These are phyloP conservation scores for Stenodera caucasica DNA, from an alignment of 2,888 invertebrate species.

Conservation along the genomic window DNA sequence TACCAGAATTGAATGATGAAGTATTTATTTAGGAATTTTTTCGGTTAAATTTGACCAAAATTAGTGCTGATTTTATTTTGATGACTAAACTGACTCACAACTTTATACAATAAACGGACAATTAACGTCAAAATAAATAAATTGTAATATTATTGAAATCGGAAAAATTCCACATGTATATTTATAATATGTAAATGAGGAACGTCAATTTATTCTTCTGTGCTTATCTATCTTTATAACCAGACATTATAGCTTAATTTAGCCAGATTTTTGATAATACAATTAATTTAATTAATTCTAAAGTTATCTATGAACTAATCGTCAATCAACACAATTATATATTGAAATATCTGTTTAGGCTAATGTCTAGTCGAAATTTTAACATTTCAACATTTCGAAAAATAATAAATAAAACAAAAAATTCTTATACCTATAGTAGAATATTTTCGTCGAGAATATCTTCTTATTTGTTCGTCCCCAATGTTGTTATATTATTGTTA, in stretches of 20 bases:
- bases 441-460: neutral
- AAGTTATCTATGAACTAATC: neutral
- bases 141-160: constrained; percentile 20
- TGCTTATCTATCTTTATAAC: neutral
- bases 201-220: constrained; percentile 16
- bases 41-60: neutral
- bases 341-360: too few species aligned
- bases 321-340: neutral
- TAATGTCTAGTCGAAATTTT: too few species aligned
- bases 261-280: constrained; percentile 10
- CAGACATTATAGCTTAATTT: constrained; percentile 14
- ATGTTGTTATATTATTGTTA: constrained; percentile 10
- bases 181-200: constrained; percentile 25
- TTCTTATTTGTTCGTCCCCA: constrained; percentile 4
- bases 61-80: neutral
- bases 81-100: too few species aligned
- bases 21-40: neutral
- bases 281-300: constrained; percentile 17
- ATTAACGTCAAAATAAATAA: constrained; percentile 25
- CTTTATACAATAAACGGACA: constrained; percentile 20
- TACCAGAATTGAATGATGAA: neutral
- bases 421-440: neutral
- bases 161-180: constrained; percentile 19
- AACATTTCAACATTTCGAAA: too few species aligned
- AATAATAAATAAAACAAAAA: neutral